Evolutionary conservation across 2,888 invertebrate species (phyloP), one percentile per base, ranked within the genome.

Genomic region (Athalia rosae): DNA sequence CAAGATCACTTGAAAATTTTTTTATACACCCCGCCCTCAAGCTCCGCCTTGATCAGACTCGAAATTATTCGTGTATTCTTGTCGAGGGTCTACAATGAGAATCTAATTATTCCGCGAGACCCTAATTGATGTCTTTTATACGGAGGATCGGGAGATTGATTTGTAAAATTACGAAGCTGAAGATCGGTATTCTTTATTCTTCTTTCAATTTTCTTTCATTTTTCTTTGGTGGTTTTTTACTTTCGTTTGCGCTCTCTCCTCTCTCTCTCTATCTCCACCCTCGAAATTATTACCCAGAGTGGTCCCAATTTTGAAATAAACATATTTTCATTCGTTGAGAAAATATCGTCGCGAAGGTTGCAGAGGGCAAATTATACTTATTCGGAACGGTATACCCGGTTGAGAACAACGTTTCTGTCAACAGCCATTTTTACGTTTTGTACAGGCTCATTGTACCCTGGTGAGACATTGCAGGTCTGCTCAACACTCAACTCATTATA

Each of bases 401-500:
- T 89, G 89, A 87, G 89, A 88, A 89, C 88, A 86, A 82, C 84
- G 83, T 81, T 82, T 79, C 80, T 63, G 82, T 80, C 83, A 83
- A 84, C 85, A 82, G 85, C 85, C 87, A 88, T 86, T 87, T 86
- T 84, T 86, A 84, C 84, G 86, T 87, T 85, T 87, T 86, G 84
- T 78, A 59, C 28, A 78, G 71, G 58, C 66, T 81, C 84, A 85
- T 89, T 89, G 88, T 89, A 81, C 83, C 81, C 81, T 85, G 85
- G 87, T 87, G 88, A 88, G 88, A 88, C 89, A 86, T 87, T 86
- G 85, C 88, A 86, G 86, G 85, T 87, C 87, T 87, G 85, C 84
- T 85, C 88, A 84, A 88, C 89, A 89, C 89, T 89, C 87, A 87
- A 85, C 88, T 89, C 89, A 89, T 89, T 89, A 89, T 89, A 88